These are phyloP conservation scores for Melanostoma scalare DNA, from an alignment of 2,888 invertebrate species.

Conservation along the genomic window DNA sequence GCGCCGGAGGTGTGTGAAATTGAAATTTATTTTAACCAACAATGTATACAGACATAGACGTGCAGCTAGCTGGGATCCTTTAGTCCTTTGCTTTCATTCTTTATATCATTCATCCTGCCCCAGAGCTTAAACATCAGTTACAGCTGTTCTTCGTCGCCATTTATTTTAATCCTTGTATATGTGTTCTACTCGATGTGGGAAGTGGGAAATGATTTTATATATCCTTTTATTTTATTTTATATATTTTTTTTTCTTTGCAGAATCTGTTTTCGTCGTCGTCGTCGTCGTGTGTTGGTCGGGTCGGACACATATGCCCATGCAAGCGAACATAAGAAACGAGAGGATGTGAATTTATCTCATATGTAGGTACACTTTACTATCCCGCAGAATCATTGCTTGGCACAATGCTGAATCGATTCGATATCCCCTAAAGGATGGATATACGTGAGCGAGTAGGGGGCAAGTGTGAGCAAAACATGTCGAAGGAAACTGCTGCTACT, in stretches of 20 bases:
- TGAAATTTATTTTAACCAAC: slow-evolving; percentile 70
- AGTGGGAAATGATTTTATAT: slow-evolving; percentile 39
- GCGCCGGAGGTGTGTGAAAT: slow-evolving; percentile 59
- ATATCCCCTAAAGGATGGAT: slow-evolving; percentile 48
- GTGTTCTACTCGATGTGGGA: slow-evolving; percentile 44
- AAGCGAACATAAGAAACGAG: neutral
- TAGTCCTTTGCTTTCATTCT: slow-evolving; percentile 33
- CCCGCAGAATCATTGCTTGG: slow-evolving; percentile 58
- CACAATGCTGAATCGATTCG: slow-evolving; percentile 68
- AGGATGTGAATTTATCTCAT: slow-evolving; percentile 50
- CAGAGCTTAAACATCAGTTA: slow-evolving; percentile 68
- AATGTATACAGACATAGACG: neutral
- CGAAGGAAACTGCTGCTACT: slow-evolving; percentile 72
- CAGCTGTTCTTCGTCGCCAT: slow-evolving; percentile 71
- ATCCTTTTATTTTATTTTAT: slow-evolving; percentile 41
- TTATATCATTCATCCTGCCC: slow-evolving; percentile 33
- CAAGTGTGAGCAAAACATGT: slow-evolving; percentile 67
- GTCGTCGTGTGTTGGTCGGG: slow-evolving; percentile 15
- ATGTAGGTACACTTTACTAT: slow-evolving; percentile 60
- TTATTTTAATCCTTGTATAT: slow-evolving; percentile 67
- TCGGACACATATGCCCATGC: slow-evolving; percentile 44
- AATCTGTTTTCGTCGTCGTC: slow-evolving; percentile 17
- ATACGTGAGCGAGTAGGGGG: slow-evolving; percentile 19
- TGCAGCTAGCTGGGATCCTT: neutral
- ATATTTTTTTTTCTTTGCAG: slow-evolving; percentile 2